These are phyloP conservation scores for Pseudoips prasinana DNA, from an alignment of 2,888 invertebrate species.

Conservation along the genomic window DNA sequence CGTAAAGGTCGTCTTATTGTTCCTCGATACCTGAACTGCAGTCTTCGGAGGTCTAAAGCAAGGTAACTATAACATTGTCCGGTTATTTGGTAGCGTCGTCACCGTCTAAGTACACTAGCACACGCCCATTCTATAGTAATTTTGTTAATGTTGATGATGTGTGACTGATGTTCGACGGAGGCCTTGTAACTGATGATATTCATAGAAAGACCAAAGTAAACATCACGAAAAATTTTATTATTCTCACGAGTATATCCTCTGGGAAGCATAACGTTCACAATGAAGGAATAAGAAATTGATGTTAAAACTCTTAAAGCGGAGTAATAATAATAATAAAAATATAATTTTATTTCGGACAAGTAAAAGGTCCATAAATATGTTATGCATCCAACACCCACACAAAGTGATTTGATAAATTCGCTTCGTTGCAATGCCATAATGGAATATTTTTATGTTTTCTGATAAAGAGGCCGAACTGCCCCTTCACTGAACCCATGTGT, in stretches of 20 bases:
- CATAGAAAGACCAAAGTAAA: constrained; percentile 27
- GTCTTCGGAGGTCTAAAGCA: constrained; percentile 59
- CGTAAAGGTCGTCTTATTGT: constrained; percentile 66
- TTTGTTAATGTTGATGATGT: constrained; percentile 51
- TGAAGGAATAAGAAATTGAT: constrained; percentile 23
- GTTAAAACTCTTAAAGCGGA: constrained; percentile 36
- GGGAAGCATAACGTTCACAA: constrained; percentile 21
- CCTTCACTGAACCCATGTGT: constrained; percentile 49
- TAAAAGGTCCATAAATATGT: too few relatives aligned
- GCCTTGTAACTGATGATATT: constrained; percentile 49
- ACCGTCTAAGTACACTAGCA: constrained; percentile 32
- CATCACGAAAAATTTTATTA: constrained; percentile 25
- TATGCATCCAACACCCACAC: constrained; percentile 31
- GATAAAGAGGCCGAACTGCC: constrained; percentile 43
- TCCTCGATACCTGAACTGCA: constrained; percentile 44
- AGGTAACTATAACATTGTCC: constrained; percentile 64
- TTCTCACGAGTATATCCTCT: constrained; percentile 26
- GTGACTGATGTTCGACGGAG: constrained; percentile 47
- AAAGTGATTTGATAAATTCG: constrained; percentile 45
- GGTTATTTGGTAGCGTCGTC: constrained; percentile 31
- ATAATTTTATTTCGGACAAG: too few relatives aligned
- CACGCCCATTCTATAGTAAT: constrained; percentile 55
- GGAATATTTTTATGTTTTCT: constrained; percentile 48
- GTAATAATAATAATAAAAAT: too few relatives aligned
- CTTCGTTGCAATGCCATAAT: constrained; percentile 45